Percentiles rank a stretch among this genome's conserved stretches.
Evolutionary conservation across 2,113 vertebrate species (phyloP).

Genomic region (Eupsittula cactorum): DNA sequence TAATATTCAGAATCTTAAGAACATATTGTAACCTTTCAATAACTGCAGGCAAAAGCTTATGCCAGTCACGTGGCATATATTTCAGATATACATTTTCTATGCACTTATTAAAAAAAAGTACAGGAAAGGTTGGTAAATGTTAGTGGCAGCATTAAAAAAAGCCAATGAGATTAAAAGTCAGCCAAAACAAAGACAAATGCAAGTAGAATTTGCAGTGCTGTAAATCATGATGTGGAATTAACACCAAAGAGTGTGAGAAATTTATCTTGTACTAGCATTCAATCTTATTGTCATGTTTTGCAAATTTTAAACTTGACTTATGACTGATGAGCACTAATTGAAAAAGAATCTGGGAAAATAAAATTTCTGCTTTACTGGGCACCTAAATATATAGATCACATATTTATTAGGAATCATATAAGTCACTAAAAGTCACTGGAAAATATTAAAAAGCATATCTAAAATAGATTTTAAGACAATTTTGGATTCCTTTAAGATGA

Average conservation of each 20-base stretch:
- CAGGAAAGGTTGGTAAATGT: neutral
- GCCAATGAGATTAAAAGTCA: neutral
- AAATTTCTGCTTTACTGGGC: neutral
- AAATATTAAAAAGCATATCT: neutral
- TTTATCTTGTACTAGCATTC: neutral
- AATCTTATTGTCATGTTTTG: neutral
- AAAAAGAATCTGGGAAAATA: neutral
- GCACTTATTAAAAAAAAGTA: neutral
- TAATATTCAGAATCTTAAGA: slow-evolving; percentile 42
- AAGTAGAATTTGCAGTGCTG: neutral
- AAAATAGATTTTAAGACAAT: neutral
- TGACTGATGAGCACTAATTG: neutral
- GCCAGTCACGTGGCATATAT: neutral
- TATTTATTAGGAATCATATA: neutral
- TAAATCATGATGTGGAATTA: neutral
- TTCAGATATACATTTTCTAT: neutral
- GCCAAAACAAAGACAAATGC: neutral
- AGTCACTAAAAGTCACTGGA: neutral
- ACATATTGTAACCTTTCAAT: neutral
- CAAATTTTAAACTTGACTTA: neutral
- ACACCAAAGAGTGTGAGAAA: neutral
- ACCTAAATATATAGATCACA: neutral
- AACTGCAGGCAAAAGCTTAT: neutral
- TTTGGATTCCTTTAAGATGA: neutral
- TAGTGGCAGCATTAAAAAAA: neutral